Evolutionary conservation across 2,797 vertebrate genomes (phyloP).

Genomic region (Caiman crocodilus): DNA sequence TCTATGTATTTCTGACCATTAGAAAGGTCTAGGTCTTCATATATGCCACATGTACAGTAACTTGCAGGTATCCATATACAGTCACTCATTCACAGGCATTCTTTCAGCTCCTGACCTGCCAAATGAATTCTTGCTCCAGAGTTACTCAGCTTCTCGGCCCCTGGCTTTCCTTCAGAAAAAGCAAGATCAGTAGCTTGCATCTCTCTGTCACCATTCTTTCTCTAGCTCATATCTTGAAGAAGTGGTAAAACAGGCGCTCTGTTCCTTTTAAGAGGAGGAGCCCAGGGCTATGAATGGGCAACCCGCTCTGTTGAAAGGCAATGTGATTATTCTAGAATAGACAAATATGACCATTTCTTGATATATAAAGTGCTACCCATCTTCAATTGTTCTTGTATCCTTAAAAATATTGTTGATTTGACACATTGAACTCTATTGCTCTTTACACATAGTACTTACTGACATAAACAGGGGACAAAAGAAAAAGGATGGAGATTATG

Average conservation of each 20-base stretch:
- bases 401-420: neutral
- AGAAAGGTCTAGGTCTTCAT: neutral
- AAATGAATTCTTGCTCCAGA: neutral
- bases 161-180: neutral
- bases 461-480: neutral
- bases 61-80: neutral
- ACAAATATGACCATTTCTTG: neutral
- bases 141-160: neutral
- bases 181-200: neutral
- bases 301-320: no score
- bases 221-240: neutral
- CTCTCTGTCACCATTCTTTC: neutral
- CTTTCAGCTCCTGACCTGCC: neutral
- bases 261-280: neutral
- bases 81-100: accelerated
- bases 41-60: neutral
- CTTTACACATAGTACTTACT: neutral
- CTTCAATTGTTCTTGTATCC: neutral
- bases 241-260: neutral
- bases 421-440: neutral
- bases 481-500: accelerated
- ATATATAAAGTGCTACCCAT: neutral
- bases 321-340: neutral
- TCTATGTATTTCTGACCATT: neutral
- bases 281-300: neutral